Evolutionary conservation across 2,113 vertebrate genomes (phyloP), one percentile per base, ranked within the genome.

Genomic region (Smithornis capensis): DNA sequence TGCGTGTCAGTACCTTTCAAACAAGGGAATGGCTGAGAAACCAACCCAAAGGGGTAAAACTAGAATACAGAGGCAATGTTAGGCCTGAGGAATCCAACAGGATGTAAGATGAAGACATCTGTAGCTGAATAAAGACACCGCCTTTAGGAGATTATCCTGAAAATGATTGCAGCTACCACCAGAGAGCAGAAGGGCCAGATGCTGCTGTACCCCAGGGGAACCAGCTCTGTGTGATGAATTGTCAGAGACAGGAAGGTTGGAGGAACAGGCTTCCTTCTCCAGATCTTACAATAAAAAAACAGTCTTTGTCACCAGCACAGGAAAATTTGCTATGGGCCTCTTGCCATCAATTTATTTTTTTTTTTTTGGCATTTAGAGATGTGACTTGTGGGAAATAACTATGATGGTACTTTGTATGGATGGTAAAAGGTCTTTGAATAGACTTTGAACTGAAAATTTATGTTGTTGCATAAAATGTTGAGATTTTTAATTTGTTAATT

Each of bases 111-210:
- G 86, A 97, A 97, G 95, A 97, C 95, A 96, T 97, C 95, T 95
- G 96, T 97, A 97, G 92, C 94, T 92, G 95, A 96, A 96, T 96
- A 93, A 93, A 96, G 95, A 89, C 1, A 27, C 85, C 11, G 83
- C 93, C 94, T 96, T 96, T 94, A 96, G 92, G 95, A 97, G 94
- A 96, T 97, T 94, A 96, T 94, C 88, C 94, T 82, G 90, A 50
- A 92, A 96, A 96, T 96, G 83, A 96, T 97, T 97, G 94, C 93
- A 92, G 94, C 92, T 96, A 90, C 95, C 96, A 93, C 90, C 93
- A 92, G 95, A 95, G 95, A 96, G 86, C 92, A 90, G 94, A 44
- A 45, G 90, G 76, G 73, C 88, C 96, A 97, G 96, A 96, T 96
- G 96, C 94, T 96, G 88, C 95, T 6, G 0, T 27, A 53, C 92